Evolutionary conservation across 2,888 invertebrate species (phyloP), one percentile per base, ranked within the genome.

Genomic region (Drosophila anomalipes): DNA sequence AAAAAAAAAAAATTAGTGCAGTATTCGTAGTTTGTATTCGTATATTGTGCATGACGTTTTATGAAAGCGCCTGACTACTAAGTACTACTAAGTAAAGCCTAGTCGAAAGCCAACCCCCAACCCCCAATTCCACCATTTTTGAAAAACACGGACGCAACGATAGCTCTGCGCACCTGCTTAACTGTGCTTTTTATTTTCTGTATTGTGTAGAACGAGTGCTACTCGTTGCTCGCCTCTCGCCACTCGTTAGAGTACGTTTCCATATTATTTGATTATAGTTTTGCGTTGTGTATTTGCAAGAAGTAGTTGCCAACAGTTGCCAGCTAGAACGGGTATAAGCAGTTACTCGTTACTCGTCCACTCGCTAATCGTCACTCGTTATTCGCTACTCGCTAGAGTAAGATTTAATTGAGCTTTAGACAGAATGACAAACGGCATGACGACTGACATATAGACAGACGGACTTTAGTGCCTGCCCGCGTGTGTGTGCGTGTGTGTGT

Each of bases 391-490:
- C 58, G 58, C 26, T 57, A n/a, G n/a, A 9, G 51, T 32, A 30
- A 44, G 41, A 26, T 35, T 58, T 67, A 62, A 61, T 65, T 47
- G 26, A 65, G 77, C 61, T 35, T 62, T 72, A 72, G 63, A 61
- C 64, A 16, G 57, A 56, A 57, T 44, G 51, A 49, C 59, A 35
- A 58, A 33, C 60, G 44, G 37, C 33, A 33, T 57, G 67, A 72
- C 57, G 67, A 72, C 57, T 32, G 39, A 63, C 54, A 39, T 30
- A 30, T 52, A 47, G 52, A 66, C 59, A 26, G 28, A 69, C 75
- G 54, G 56, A 88, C 64, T 67, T 56, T 86, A 90, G 71, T 90
- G 84, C 86, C 77, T 90, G 86, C 22, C 58, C 26, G 71, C 79
- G 86, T 65, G 76, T 81, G 74, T 60, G 73, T 62, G 82, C 61